These are phyloP conservation scores for Enteromius fasciolatus DNA, from an alignment of 2,797 vertebrate species.

Conservation along the genomic window DNA sequence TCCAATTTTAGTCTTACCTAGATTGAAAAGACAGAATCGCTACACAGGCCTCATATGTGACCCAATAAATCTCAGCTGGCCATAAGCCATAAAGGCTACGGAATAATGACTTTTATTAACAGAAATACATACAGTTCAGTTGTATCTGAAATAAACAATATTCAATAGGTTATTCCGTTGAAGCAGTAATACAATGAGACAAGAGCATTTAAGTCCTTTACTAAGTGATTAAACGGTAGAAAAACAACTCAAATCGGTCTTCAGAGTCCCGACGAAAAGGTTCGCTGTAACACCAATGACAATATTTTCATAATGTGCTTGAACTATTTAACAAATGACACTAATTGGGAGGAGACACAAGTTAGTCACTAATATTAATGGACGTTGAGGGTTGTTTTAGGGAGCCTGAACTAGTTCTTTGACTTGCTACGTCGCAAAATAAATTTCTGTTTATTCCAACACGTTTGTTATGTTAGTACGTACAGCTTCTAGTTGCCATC, in stretches of 20 bases:
- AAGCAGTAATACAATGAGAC: slow-evolving; percentile 66
- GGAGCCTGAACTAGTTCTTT: slow-evolving; percentile 47
- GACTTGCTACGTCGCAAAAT: slow-evolving; percentile 41
- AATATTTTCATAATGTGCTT: slow-evolving; percentile 57
- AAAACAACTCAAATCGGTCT: slow-evolving; percentile 56
- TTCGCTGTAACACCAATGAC: slow-evolving; percentile 62
- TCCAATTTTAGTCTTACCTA: slow-evolving; percentile 46
- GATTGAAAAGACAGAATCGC: slow-evolving; percentile 39
- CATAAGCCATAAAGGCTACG: slow-evolving; percentile 63
- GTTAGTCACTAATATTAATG: slow-evolving; percentile 57
- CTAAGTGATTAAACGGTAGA: slow-evolving; percentile 52
- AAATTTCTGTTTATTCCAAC: slow-evolving; percentile 33
- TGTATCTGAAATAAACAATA: slow-evolving; percentile 66
- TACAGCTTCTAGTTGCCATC: slow-evolving; percentile 50
- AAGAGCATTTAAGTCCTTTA: slow-evolving; percentile 58
- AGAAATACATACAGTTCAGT: slow-evolving; percentile 70
- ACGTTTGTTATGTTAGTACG: slow-evolving; percentile 41
- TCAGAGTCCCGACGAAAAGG: slow-evolving; percentile 48
- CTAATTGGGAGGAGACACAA: slow-evolving; percentile 57
- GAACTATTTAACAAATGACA: slow-evolving; percentile 61
- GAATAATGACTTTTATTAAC: slow-evolving; percentile 67
- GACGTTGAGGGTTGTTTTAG: slow-evolving; percentile 44
- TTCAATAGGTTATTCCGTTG: slow-evolving; percentile 65
- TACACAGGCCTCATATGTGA: slow-evolving; percentile 47
- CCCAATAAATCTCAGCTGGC: slow-evolving; percentile 59